Evolutionary conservation across 2,113 vertebrate species (phyloP), one percentile per base, ranked within the genome.

Genomic region (Ciconia maguari): DNA sequence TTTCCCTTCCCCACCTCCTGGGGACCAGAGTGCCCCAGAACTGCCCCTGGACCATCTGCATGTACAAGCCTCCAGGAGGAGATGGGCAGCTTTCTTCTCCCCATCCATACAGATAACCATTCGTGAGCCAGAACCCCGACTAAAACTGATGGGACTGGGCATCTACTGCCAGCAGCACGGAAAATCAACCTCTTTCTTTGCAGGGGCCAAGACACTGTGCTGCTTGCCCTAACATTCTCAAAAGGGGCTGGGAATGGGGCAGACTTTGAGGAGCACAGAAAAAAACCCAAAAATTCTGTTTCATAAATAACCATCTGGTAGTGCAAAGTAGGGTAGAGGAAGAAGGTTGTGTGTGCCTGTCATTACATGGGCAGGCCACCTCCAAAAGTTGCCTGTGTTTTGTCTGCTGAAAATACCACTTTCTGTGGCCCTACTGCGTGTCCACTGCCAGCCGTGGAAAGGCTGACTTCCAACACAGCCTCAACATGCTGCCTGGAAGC

Each of bases 201-300:
- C 17, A 71, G 44, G 24, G 51, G n/a, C 20, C 36, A 71, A 19
- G 34, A 29, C 32, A 42, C 7, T 3, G 16, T 42, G 22, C 55
- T 55, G 24, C 29, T 78, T 71, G 38, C 16, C 51, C 5, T 34
- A 46, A 25, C 16, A 6, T 36, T 30, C 27, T 38, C 57, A 25
- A 52, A 71, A 52, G 20, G 34, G 65, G 32, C 44, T 83, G 58
- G 38, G 51, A 60, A 62, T 64, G 19, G 30, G 41, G 13, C 49
- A 51, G 55, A 21, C 41, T 49, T 64, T 44, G 62, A 82, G 77
- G 11, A 57, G 24, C 51, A 58, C 8, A 78, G 24, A 21, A 83
- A 52, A 65, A 44, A 46, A 2, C 0, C 1, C 9, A 13, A 2
- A 44, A 83, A 19, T 8, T 21, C 38, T 48, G 7, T 46, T 81